These are phyloP conservation scores for Uloborus plumipes DNA, from an alignment of 2,888 invertebrate species.

Conservation along the genomic window DNA sequence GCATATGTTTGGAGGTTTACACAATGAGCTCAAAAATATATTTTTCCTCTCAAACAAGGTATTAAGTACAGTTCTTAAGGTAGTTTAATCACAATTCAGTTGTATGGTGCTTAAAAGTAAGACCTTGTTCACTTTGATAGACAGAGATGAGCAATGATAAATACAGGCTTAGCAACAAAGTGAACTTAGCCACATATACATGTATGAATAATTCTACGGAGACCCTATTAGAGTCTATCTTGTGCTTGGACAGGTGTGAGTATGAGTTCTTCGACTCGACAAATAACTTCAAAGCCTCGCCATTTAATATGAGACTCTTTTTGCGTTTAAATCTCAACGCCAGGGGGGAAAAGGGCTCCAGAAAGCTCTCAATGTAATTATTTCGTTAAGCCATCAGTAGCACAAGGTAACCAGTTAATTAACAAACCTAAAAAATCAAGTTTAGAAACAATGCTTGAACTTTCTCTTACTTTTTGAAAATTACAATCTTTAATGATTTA, in stretches of 20 bases:
- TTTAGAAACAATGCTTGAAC: too few relatives aligned
- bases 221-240: slow-evolving; percentile 60
- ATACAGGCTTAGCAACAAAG: slow-evolving; percentile 65
- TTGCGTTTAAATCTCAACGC: slow-evolving; percentile 11
- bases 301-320: slow-evolving; percentile 34
- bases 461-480: too few relatives aligned
- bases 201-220: slow-evolving; percentile 59
- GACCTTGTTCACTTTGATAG: slow-evolving; percentile 64
- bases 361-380: too few relatives aligned
- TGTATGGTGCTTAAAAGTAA: slow-evolving; percentile 29
- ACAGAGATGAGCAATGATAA: slow-evolving; percentile 65
- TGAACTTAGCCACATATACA: slow-evolving; percentile 64
- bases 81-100: too few relatives aligned
- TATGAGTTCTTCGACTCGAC: slow-evolving; percentile 61
- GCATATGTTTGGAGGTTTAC: too few relatives aligned
- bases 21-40: too few relatives aligned
- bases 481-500: too few relatives aligned
- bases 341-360: slow-evolving; percentile 18
- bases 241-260: slow-evolving; percentile 65
- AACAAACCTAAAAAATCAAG: too few relatives aligned
- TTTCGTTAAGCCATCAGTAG: too few relatives aligned
- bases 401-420: too few relatives aligned
- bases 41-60: too few relatives aligned
- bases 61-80: too few relatives aligned
- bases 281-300: slow-evolving; percentile 52